Evolutionary conservation across 2,113 vertebrate genomes (phyloP).

Genomic region (Euleptes europaea): DNA sequence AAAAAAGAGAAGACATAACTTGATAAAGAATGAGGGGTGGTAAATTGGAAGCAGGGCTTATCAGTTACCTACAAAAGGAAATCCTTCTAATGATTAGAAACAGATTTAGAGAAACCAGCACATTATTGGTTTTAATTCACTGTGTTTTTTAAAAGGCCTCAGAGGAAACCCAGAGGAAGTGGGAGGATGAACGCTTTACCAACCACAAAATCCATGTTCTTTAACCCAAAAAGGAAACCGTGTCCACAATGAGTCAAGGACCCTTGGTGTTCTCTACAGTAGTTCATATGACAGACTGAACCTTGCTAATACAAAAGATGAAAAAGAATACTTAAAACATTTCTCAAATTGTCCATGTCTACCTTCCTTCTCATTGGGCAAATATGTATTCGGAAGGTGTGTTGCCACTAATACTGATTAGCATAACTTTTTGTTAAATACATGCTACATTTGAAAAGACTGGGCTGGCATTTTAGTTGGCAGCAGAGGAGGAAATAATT

Average conservation of each 20-base stretch:
- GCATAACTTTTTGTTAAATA: slow-evolving; percentile 32
- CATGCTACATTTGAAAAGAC: slow-evolving; percentile 29
- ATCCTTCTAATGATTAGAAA: neutral
- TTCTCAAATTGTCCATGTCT: slow-evolving; percentile 1
- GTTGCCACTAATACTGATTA: neutral
- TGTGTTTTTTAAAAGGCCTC: neutral
- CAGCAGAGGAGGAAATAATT: slow-evolving; percentile 21
- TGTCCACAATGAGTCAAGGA: slow-evolving; percentile 9
- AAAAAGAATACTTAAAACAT: slow-evolving; percentile 37
- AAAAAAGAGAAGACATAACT: neutral
- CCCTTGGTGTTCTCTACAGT: slow-evolving; percentile 13
- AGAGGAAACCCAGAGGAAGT: neutral
- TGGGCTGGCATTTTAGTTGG: slow-evolving; percentile 31
- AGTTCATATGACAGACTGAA: neutral
- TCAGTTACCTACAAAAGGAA: neutral
- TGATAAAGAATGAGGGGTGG: neutral
- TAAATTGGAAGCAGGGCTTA: slow-evolving; percentile 16
- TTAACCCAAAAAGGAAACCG: neutral
- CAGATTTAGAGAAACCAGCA: slow-evolving; percentile 9
- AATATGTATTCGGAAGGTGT: slow-evolving; percentile 22
- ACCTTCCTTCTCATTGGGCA: slow-evolving; percentile 23
- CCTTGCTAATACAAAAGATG: neutral
- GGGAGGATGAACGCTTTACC: neutral
- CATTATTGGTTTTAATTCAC: neutral
- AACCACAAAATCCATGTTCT: neutral